Conservation (phyloP, 2,797 vertebrate genomes). For the Danionella dracula region DNA sequence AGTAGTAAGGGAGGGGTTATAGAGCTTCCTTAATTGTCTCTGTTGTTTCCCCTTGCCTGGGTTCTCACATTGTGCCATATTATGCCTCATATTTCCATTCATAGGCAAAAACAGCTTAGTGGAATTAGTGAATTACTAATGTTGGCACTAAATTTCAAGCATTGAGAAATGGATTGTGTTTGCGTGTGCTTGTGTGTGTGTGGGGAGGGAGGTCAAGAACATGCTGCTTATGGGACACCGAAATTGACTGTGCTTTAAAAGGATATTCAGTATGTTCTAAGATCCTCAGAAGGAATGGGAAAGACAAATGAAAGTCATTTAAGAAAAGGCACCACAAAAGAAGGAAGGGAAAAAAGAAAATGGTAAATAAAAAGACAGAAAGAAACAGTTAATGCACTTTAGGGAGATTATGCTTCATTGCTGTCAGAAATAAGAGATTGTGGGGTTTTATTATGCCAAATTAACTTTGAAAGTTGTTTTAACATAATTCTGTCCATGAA, state of each 20-base stretch:
- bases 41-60: conserved; percentile 66
- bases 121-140: conserved; percentile 66
- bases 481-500: too few species aligned
- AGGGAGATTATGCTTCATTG: too few species aligned
- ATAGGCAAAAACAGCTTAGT: conserved; percentile 61
- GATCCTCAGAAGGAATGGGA: conserved; percentile 50
- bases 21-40: conserved; percentile 69
- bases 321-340: background rate
- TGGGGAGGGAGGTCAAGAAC: conserved; percentile 1
- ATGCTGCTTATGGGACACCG: conserved; percentile 27
- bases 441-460: too few species aligned
- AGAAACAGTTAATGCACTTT: too few species aligned
- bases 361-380: too few species aligned
- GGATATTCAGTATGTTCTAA: conserved; percentile 23
- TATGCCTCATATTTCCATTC: conserved; percentile 60
- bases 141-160: conserved; percentile 55
- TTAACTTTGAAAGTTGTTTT: too few species aligned
- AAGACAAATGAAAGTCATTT: background rate
- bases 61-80: conserved; percentile 68
- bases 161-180: too few species aligned
- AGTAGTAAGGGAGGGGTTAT: conserved; percentile 44
- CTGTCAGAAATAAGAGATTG: too few species aligned
- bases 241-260: background rate
- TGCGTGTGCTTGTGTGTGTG: too few species aligned
- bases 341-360: too few species aligned